Conservation (phyloP, 2,113 vertebrate species). For the Neolamprologus kungweensis region DNA sequence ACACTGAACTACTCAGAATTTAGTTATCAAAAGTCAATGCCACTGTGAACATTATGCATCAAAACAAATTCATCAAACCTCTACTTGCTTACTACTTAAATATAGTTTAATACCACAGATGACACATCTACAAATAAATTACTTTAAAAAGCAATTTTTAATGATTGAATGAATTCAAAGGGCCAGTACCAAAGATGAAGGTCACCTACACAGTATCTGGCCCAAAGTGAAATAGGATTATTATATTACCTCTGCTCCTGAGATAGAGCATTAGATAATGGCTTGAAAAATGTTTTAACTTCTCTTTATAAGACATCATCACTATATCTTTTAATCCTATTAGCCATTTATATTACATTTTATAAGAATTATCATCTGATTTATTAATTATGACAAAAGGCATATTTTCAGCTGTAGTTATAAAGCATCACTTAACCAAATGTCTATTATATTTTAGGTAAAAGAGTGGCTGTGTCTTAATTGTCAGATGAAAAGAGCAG, state of each 20-base stretch:
- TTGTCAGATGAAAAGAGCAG: constrained; percentile 89
- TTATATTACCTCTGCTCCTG: neutral
- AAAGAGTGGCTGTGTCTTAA: constrained; percentile 94
- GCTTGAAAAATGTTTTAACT: neutral
- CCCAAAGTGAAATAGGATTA: neutral
- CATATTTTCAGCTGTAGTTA: neutral
- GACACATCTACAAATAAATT: neutral
- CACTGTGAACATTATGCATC: neutral
- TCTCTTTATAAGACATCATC: neutral
- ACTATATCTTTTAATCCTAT: neutral
- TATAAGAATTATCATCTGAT: neutral
- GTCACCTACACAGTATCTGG: neutral
- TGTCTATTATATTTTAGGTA: constrained; percentile 53
- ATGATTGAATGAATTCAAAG: neutral
- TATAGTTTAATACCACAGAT: neutral
- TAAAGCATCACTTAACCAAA: neutral
- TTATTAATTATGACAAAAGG: neutral
- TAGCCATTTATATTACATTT: neutral
- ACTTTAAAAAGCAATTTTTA: neutral
- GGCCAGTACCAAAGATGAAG: neutral
- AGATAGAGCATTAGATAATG: neutral
- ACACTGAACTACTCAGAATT: neutral
- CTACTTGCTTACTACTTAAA: neutral
- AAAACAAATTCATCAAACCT: neutral
- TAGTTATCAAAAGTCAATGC: neutral